Evolutionary conservation across 2,113 vertebrate genomes (phyloP).

Genomic region (Embiotoca jacksoni): DNA sequence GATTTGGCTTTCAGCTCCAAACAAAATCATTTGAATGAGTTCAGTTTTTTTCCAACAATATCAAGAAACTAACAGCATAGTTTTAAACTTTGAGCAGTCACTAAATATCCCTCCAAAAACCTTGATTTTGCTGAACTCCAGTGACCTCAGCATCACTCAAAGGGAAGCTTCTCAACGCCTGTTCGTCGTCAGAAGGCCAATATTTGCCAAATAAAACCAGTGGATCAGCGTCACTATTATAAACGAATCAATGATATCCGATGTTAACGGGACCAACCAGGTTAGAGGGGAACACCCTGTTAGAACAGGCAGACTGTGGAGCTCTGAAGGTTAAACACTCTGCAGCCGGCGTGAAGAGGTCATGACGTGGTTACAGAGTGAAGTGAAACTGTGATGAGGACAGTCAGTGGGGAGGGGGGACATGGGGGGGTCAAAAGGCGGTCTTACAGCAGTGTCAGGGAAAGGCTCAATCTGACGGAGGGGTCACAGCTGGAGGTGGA

Average conservation of each 20-base stretch:
- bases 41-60: too few relatives aligned
- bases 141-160: too few relatives aligned
- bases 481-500: conserved; percentile 6
- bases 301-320: not conserved
- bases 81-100: too few relatives aligned
- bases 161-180: too few relatives aligned
- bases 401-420: not conserved
- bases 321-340: not conserved
- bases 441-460: conserved; percentile 4
- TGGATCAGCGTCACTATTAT: not conserved
- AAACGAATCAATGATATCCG: not conserved
- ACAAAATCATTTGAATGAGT: too few relatives aligned
- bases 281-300: not conserved
- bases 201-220: too few relatives aligned
- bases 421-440: not conserved
- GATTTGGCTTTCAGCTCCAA: too few relatives aligned
- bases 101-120: too few relatives aligned
- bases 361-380: not conserved
- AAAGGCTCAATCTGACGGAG: conserved; percentile 17
- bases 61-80: too few relatives aligned
- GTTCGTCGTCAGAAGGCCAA: too few relatives aligned
- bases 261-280: not conserved
- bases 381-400: not conserved
- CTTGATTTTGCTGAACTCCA: too few relatives aligned
- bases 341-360: not conserved